Base-by-base conservation (phyloP, 1,140 invertebrate species). In the Heliconius eleuchia region DNA sequence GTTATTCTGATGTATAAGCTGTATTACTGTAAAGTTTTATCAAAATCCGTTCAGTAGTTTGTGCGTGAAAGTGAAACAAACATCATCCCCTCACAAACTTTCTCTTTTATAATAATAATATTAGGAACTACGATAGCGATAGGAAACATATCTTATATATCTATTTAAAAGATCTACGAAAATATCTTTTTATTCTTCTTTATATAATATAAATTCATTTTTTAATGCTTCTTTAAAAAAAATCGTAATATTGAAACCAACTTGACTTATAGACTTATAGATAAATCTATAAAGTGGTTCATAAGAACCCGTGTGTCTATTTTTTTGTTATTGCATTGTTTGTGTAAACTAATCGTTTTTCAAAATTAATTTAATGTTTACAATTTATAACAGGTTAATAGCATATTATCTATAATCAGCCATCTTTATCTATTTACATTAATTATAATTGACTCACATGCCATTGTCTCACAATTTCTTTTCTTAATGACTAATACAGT, bases 401-500 rank as follows among this genome's bases (percentile, higher is more conserved):
- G n/a, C n/a, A 60, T 60, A 60, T 60, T 60, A 66, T 66, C 27
- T 27, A 30, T 30, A 16, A 66, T 66, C 60, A 66, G 5, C 60
- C 11, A 27, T 30, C 27, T 27, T 30, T 66, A 66, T 66, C 60
- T 66, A 66, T 66, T 66, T 30, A 66, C 60, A 66, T 66, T 66
- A 66, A 30, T 30, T 5, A 66, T 11, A 11, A 3, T 66, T 30
- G 16, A 66, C 60, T 66, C 60, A 13, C 60, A 30, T 30, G 60
- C 60, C 60, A 72, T 42, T 72, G 37, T 72, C 9, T 72, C 18
- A 19, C 37, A 8, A 9, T 72, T 72, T 72, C 34, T 72, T 72
- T 72, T 72, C 71, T 72, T 72, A 72, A 72, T 72, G 71, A 39
- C 37, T 46, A 71, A 71, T 71, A 72, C 9, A 39, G 71, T 72